phyloP scores from a whole-genome alignment of 2,888 invertebrate species.

The Thera obeliscata region DNA sequence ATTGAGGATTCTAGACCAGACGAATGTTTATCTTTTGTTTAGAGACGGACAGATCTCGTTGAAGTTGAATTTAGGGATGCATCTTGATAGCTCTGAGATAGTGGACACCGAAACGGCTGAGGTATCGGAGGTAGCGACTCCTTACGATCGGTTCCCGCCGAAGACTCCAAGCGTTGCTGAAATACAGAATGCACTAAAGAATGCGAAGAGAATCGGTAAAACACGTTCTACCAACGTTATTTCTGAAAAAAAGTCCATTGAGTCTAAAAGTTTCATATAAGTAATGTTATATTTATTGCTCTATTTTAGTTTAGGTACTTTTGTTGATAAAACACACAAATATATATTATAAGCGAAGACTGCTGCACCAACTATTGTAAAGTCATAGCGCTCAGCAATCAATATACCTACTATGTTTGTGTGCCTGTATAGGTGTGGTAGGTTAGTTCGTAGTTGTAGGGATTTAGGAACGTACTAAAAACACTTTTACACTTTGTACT shows the following conservation, averaged over 20 bases:
- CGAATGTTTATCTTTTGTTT: slow-evolving; percentile 57
- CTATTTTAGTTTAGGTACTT: background rate
- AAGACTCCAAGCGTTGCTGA: slow-evolving; percentile 45
- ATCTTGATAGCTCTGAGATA: slow-evolving; percentile 67
- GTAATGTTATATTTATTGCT: background rate
- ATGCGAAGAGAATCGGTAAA: slow-evolving; percentile 32
- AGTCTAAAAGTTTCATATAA: slow-evolving; percentile 6
- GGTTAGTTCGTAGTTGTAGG: too few relatives aligned
- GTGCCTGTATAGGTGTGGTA: too few relatives aligned
- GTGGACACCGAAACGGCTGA: slow-evolving; percentile 57
- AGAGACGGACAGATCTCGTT: slow-evolving; percentile 48
- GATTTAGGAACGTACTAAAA: too few relatives aligned
- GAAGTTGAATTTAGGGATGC: slow-evolving; percentile 66
- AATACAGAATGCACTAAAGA: slow-evolving; percentile 42
- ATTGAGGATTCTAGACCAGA: slow-evolving; percentile 58
- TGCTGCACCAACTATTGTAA: too few relatives aligned
- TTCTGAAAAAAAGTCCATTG: background rate
- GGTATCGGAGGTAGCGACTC: slow-evolving; percentile 48
- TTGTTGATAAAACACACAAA: background rate
- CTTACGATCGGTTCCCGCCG: slow-evolving; percentile 48
- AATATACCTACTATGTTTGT: too few relatives aligned
- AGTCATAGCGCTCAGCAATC: too few relatives aligned
- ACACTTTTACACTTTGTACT: too few relatives aligned
- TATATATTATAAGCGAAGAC: too few relatives aligned
- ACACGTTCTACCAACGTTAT: background rate